These are phyloP conservation scores for Lysandra bellargus DNA, from an alignment of 2,888 invertebrate species.

Conservation along the genomic window DNA sequence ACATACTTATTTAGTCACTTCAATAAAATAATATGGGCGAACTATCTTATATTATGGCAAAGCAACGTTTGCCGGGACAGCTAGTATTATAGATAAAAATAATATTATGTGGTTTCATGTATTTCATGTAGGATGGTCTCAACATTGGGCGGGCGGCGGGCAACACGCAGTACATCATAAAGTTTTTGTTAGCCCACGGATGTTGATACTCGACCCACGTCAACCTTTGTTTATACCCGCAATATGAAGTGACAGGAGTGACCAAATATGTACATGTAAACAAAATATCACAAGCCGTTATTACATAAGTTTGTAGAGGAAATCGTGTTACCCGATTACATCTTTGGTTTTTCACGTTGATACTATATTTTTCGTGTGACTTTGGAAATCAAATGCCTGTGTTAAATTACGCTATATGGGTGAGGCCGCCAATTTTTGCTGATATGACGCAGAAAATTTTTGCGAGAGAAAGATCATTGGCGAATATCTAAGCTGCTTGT, in stretches of 20 bases:
- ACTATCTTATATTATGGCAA: too few relatives aligned
- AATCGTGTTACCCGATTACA: not conserved
- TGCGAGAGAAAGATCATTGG: too few relatives aligned
- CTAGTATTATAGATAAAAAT: too few relatives aligned
- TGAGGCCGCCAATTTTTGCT: too few relatives aligned
- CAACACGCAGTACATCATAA: conserved; percentile 1
- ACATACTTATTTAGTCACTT: too few relatives aligned
- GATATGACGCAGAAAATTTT: too few relatives aligned
- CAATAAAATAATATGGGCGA: too few relatives aligned
- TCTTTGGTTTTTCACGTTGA: not conserved
- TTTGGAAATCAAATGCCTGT: not conserved
- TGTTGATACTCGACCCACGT: conserved; percentile 25
- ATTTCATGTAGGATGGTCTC: not conserved
- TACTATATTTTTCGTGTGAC: not conserved
- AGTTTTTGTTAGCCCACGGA: conserved; percentile 16
- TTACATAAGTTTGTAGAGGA: conserved; percentile 23
- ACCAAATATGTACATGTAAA: conserved; percentile 23
- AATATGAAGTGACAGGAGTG: conserved; percentile 18
- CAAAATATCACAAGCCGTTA: not conserved
- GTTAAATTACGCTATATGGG: too few relatives aligned
- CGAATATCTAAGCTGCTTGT: too few relatives aligned
- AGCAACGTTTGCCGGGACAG: too few relatives aligned
- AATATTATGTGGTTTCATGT: too few relatives aligned
- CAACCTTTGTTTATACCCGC: conserved; percentile 21
- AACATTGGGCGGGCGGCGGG: not conserved